Evolutionary conservation across 2,797 vertebrate species (phyloP).

Genomic region (Silurus aristotelis): DNA sequence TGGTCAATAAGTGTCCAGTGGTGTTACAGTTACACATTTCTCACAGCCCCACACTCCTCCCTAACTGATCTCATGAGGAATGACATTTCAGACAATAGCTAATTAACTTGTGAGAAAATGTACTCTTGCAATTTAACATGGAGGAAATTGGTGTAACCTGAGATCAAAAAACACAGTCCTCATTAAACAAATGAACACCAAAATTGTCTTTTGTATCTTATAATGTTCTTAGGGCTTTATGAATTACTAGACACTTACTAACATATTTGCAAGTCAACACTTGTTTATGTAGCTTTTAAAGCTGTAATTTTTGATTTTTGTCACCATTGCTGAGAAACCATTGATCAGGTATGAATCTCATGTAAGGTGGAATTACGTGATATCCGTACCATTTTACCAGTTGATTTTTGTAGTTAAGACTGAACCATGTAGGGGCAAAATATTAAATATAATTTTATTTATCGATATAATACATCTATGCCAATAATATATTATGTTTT

Average conservation of each 20-base stretch:
- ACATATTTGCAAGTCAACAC: neutral
- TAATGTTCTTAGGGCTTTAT: slow-evolving; percentile 1
- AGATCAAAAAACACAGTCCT: neutral
- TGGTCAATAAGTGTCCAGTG: slow-evolving; percentile 29
- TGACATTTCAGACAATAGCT: slow-evolving; percentile 50
- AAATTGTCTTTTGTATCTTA: neutral
- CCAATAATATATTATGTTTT: too few relatives aligned
- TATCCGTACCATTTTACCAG: neutral
- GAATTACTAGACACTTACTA: neutral
- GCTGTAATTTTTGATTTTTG: too few relatives aligned
- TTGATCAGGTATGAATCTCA: neutral
- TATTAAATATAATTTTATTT: too few relatives aligned
- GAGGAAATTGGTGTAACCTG: slow-evolving; percentile 2
- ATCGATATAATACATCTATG: too few relatives aligned
- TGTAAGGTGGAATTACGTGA: neutral
- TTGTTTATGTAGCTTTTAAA: neutral
- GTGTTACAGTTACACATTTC: slow-evolving; percentile 40
- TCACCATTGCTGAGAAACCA: too few relatives aligned
- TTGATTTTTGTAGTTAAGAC: neutral
- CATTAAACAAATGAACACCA: neutral
- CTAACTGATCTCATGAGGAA: slow-evolving; percentile 46
- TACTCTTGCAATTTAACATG: slow-evolving; percentile 52
- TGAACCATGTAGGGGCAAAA: neutral
- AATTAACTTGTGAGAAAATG: slow-evolving; percentile 57
- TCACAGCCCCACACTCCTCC: slow-evolving; percentile 27